Evolutionary conservation across 1,140 invertebrate genomes (phyloP), one percentile per base, ranked within the genome.

Genomic region (Psilanteris sp.): DNA sequence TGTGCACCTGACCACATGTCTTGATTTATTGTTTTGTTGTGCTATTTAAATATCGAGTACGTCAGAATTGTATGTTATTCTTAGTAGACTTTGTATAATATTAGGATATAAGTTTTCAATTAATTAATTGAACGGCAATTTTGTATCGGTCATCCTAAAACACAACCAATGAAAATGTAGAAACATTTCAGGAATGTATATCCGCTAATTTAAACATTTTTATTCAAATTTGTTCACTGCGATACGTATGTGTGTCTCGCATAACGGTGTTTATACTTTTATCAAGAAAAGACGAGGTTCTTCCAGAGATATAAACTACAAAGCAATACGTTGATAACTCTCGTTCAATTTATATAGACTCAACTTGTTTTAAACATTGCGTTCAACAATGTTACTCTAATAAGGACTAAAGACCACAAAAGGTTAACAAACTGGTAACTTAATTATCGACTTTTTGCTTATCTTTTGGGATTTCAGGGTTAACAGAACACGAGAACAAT

Each of bases 251-350:
- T 46, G 39, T 44, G 48, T 44, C 29, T 67, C 62, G 7, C 32
- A 32, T 67, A 67, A 55, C 41, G 62, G 50, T 57, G 62, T 67
- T 55, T 67, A 67, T 39, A 48, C 52, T 68, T 68, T 68, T 68
- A 54, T 66, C 61, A 66, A 66, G 59, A 54, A 64, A 66, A 34
- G 37, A 44, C 48, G 29, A 54, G 22, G 61, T 44, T 43, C 36
- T 34, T 50, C 10, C 13, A 10, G 13, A 44, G 39, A 54, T 66
- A 54, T 43, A 55, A 55, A 48, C 39, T 46, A 55, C 39, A 67
- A 54, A 52, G 32, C 39, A 46, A 44, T 24, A 27, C 24, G 8
- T 43, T n/a, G 61, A 66, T 54, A 66, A 66, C 10, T 52, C 16
- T 26, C 34, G 43, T 41, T 2, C 16, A 24, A 27, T 27, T 7